A percentile compares a stretch with the other conserved stretches of the same genome.
These are phyloP conservation scores for Prenolepis imparis DNA, from an alignment of 2,888 invertebrate species.

Conservation along the genomic window DNA sequence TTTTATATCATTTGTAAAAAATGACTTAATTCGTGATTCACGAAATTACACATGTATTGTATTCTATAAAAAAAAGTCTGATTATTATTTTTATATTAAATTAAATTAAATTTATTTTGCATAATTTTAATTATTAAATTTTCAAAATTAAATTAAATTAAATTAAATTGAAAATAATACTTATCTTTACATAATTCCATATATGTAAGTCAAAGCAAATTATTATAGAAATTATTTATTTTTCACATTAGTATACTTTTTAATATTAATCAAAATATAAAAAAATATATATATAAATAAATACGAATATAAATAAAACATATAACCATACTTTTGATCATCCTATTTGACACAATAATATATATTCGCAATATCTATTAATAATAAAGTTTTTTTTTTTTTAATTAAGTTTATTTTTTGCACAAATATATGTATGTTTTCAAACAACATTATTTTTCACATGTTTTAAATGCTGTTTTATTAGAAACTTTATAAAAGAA, in stretches of 20 bases:
- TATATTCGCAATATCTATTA: neutral
- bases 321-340: neutral
- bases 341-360: neutral
- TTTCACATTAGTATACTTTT: neutral
- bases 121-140: neutral
- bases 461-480: neutral
- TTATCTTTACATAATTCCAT: neutral
- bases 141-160: neutral
- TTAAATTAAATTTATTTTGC: neutral
- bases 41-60: neutral
- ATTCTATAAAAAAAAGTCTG: neutral
- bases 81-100: conserved; percentile 6
- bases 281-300: neutral
- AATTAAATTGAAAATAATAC: neutral
- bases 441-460: neutral
- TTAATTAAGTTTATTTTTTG: neutral
- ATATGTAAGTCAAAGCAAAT: neutral
- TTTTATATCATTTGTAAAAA: conserved; percentile 26
- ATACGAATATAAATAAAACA: neutral
- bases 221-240: neutral
- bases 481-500: neutral
- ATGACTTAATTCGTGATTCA: conserved; percentile 11
- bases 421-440: neutral
- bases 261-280: neutral
- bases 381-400: neutral